phyloP scores from a whole-genome alignment of 2,888 invertebrate genomes.

The Myathropa florea region DNA sequence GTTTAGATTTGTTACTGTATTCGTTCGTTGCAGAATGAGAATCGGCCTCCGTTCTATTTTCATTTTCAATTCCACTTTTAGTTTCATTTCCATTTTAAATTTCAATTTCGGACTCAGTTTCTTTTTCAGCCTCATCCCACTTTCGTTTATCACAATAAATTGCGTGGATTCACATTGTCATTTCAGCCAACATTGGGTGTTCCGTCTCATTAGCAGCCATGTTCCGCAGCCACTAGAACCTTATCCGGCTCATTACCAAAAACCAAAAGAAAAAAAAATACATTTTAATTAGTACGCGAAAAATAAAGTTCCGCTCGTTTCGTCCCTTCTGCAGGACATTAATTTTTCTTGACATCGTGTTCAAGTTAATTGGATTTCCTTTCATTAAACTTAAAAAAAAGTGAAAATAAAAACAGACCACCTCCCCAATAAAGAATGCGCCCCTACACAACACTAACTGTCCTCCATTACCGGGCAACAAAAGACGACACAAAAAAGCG shows the following conservation, averaged over 20 bases:
- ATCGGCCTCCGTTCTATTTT: too few species aligned
- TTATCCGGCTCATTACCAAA: not conserved
- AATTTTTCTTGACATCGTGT: conserved; percentile 13
- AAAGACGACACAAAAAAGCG: conserved; percentile 10
- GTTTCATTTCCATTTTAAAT: too few species aligned
- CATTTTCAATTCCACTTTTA: too few species aligned
- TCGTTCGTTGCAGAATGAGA: too few species aligned
- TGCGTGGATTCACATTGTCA: not conserved
- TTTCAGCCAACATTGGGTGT: not conserved
- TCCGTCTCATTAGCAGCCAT: not conserved
- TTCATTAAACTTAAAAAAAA: conserved; percentile 18
- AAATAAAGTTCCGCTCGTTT: not conserved
- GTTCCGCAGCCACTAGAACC: not conserved
- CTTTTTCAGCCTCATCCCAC: too few species aligned
- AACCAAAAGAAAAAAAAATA: not conserved
- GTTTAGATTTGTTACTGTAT: too few species aligned
- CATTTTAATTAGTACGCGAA: not conserved
- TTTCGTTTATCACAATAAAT: not conserved
- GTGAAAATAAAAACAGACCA: not conserved
- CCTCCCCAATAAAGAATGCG: not conserved
- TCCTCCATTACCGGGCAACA: conserved; percentile 4
- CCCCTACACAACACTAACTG: conserved; percentile 12
- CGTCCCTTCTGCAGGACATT: not conserved
- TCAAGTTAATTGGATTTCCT: conserved; percentile 52
- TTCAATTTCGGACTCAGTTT: too few species aligned